Base-by-base conservation (phyloP, 2,888 invertebrate species). In the Tenthredo amoena region DNA sequence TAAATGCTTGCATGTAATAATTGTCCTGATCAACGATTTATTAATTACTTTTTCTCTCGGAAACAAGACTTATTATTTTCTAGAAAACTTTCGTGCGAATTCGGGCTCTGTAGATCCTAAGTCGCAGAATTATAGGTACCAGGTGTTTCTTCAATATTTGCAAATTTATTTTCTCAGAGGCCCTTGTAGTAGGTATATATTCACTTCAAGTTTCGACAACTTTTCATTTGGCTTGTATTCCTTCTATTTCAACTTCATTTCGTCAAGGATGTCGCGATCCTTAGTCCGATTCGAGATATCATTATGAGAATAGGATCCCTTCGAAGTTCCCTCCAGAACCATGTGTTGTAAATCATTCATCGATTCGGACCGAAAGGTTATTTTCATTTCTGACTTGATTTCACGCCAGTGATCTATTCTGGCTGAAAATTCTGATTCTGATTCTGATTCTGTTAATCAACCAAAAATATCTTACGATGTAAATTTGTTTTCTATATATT, bases 61-160 rank as follows among this genome's bases (percentile, higher is more conserved):
- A 21, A 62, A 62, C 10, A 62, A 50, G 62, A 62, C 9, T 10
- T 12, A 10, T 50, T 50, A 18, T 50, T 50, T 50, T 18, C 7
- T 26, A 26, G 4, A 26, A 62, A 62, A 62, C 12, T 62, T 62
- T 62, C 62, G 62, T 34, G 2, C 7, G 18, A 34, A 68, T 68
- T 34, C 34, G 5, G 4, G 1, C 68, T 34, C 34, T 34, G 12
- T 68, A 5, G 18, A 3, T 34, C 7, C 4, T 15, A 34, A 34
- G 18, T 34, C 34, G 10, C 34, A 34, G 68, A 68, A 68, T 68
- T 34, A 68, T 34, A 68, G 68, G 12, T 18, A 68, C 31, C 68
- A 34, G 68, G 34, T 68, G 68, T 68, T 68, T 18, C 15, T 68
- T 34, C 68, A 68, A 34, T 68, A 68, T 68, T 68, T 34, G 18